Percentiles rank a stretch among this genome's conserved stretches.
Conservation (phyloP, 2,113 vertebrate species). For the Apodemus sylvaticus region DNA sequence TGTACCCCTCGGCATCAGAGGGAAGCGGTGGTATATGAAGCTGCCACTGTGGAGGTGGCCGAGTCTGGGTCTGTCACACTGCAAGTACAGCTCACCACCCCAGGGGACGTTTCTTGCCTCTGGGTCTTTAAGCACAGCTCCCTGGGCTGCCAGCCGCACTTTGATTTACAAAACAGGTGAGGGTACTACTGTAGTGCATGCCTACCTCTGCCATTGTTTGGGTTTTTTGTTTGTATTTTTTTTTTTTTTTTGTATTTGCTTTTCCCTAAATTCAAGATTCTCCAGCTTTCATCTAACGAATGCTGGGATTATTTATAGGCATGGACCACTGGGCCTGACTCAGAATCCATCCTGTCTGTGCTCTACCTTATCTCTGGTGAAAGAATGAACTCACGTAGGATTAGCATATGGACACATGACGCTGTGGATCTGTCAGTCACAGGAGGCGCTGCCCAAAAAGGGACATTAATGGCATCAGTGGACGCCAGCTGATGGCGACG, state of each 20-base stretch:
- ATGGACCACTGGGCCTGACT: too few species aligned
- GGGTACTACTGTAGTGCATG: not conserved
- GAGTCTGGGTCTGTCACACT: slow-evolving; percentile 28
- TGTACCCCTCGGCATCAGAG: slow-evolving; percentile 11
- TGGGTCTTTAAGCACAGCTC: slow-evolving; percentile 75
- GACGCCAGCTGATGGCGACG: not conserved
- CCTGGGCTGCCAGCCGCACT: slow-evolving; percentile 70
- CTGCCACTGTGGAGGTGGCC: slow-evolving; percentile 43
- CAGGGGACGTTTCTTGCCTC: slow-evolving; percentile 70
- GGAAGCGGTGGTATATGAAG: not conserved
- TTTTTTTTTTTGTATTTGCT: not conserved
- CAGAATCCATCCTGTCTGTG: not conserved
- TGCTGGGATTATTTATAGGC: not conserved
- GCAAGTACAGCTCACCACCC: slow-evolving; percentile 59
- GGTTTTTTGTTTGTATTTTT: not conserved
- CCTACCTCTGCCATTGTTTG: not conserved
- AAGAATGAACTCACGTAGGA: not conserved
- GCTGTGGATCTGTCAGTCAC: not conserved
- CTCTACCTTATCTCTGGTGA: not conserved
- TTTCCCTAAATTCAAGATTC: not conserved
- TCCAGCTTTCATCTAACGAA: not conserved
- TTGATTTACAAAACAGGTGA: slow-evolving; percentile 78
- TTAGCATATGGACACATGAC: not conserved
- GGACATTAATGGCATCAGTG: not conserved
- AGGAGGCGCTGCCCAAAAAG: not conserved